Evolutionary conservation across 1,140 invertebrate genomes (phyloP).

Genomic region (Drosophila carrolli): DNA sequence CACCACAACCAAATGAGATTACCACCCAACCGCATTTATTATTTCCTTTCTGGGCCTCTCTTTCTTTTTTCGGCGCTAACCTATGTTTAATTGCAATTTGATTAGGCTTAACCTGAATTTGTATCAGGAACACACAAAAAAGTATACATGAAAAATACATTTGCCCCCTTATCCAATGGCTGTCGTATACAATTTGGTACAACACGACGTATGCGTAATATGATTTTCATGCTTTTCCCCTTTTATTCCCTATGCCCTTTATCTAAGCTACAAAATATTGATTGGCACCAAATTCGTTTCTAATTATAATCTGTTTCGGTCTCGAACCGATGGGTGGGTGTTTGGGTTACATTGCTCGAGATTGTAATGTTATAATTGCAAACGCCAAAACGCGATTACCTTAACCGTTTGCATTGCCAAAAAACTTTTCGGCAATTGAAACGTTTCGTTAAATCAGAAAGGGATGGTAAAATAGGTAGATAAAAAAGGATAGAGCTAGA

Average conservation of each 20-base stretch:
- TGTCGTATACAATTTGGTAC: neutral
- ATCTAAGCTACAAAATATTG: constrained; percentile 12
- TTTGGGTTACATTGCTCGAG: constrained; percentile 22
- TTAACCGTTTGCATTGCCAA: constrained; percentile 18
- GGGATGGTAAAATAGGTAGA: neutral
- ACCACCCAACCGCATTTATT: constrained; percentile 16
- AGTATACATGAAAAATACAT: constrained; percentile 16
- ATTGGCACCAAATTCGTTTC: constrained; percentile 10
- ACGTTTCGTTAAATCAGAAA: constrained; percentile 14
- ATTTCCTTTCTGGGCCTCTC: constrained; percentile 7
- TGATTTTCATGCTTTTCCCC: constrained; percentile 7
- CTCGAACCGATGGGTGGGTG: neutral
- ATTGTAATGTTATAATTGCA: constrained; percentile 1
- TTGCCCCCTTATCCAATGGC: neutral
- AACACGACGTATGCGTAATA: constrained; percentile 51
- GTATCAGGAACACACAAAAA: neutral
- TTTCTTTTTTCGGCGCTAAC: neutral
- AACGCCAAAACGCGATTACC: constrained; percentile 14
- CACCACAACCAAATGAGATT: constrained; percentile 10
- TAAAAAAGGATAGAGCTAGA: neutral
- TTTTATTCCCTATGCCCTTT: neutral
- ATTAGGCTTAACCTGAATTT: constrained; percentile 12
- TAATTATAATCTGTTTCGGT: constrained; percentile 24
- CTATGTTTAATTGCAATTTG: constrained; percentile 31
- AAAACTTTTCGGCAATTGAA: constrained; percentile 31